These are phyloP conservation scores for Electrophaes corylata DNA, from an alignment of 2,888 invertebrate genomes.

Conservation along the genomic window DNA sequence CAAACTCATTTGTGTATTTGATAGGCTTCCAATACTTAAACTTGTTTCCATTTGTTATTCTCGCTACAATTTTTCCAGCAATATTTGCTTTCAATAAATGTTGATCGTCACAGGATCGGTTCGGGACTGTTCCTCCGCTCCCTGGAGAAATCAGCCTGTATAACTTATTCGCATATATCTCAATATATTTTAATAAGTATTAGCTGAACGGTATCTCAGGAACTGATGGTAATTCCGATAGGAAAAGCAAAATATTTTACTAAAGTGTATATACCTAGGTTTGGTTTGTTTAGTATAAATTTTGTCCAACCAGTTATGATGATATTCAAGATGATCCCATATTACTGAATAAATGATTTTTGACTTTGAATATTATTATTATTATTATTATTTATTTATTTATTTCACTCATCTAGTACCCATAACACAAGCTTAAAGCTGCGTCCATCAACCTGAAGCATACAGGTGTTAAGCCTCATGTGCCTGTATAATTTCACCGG, in stretches of 20 bases:
- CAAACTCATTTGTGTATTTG: background rate
- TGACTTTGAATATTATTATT: no score
- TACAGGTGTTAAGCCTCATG: no score
- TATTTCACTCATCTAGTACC: no score
- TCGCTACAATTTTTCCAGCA: conserved; percentile 22
- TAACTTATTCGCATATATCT: conserved; percentile 16
- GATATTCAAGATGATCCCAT: no score
- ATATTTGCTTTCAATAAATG: conserved; percentile 26
- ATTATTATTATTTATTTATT: no score
- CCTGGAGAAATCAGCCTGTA: conserved; percentile 31
- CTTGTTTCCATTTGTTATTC: conserved; percentile 32
- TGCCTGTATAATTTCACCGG: no score
- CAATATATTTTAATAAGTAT: conserved; percentile 30
- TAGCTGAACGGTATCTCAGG: conserved; percentile 13
- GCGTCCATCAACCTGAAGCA: no score
- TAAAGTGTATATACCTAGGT: background rate
- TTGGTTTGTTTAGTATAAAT: no score
- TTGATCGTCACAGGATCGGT: conserved; percentile 15
- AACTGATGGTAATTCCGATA: background rate
- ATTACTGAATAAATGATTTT: no score
- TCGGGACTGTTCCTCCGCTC: conserved; percentile 15
- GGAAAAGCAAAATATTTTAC: background rate
- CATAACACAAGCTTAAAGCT: no score
- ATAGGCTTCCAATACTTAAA: conserved; percentile 9
- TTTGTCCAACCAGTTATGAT: no score